These are phyloP conservation scores for Lottia gigantea DNA, from an alignment of 2,888 invertebrate species.

Conservation along the genomic window DNA sequence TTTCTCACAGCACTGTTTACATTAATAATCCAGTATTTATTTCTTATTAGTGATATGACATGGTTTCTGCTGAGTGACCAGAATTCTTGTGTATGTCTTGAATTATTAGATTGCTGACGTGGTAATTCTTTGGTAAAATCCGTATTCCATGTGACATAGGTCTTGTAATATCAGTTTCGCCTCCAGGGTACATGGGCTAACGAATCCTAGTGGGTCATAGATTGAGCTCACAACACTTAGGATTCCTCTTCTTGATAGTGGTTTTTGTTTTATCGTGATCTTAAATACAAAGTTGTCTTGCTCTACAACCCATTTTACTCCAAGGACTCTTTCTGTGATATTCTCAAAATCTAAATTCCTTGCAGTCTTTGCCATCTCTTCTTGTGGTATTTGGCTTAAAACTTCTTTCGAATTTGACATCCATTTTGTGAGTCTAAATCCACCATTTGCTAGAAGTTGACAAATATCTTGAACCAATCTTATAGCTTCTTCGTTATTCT, in stretches of 20 bases:
- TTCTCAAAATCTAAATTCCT: constrained; percentile 14
- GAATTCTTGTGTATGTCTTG: neutral
- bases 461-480: constrained; percentile 17
- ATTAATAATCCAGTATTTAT: neutral
- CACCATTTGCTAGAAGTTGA: constrained; percentile 12
- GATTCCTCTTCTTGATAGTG: constrained; percentile 16
- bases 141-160: constrained; percentile 20
- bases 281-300: constrained; percentile 20
- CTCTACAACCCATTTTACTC: constrained; percentile 22
- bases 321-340: constrained; percentile 26
- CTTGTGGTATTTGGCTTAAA: constrained; percentile 17
- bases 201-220: constrained; percentile 28
- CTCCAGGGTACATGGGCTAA: constrained; percentile 26
- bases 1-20: neutral
- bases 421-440: constrained; percentile 25
- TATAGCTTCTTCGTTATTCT: constrained; percentile 13
- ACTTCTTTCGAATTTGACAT: constrained; percentile 17
- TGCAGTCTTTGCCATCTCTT: constrained; percentile 5
- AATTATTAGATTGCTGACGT: constrained; percentile 13
- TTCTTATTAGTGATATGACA: neutral
- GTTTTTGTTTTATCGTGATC: constrained; percentile 10
- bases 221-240: constrained; percentile 21
- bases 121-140: constrained; percentile 16
- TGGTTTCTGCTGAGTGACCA: neutral
- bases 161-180: constrained; percentile 29